These are phyloP conservation scores for Ceyx margarethae DNA, from an alignment of 2,113 vertebrate species.

Conservation along the genomic window DNA sequence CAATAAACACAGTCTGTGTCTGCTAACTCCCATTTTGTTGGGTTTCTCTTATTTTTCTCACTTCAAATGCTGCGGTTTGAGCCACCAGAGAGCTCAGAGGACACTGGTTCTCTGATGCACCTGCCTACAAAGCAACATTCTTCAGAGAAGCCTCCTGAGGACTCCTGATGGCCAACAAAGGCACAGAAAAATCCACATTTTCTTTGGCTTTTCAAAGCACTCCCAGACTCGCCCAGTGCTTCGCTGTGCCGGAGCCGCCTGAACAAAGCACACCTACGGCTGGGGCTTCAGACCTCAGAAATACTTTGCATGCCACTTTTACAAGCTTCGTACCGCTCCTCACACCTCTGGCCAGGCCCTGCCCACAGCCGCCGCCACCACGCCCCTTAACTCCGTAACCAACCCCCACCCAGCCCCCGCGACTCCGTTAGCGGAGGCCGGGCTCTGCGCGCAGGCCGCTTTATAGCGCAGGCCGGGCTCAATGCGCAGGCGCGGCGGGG, in stretches of 20 bases:
- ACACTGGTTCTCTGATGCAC: not conserved
- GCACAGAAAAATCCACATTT: not conserved
- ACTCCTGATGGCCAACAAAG: fast-evolving
- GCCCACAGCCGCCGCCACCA: too few relatives aligned
- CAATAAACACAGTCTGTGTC: fast-evolving
- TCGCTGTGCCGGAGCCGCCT: fast-evolving
- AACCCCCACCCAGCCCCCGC: too few relatives aligned
- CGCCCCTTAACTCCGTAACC: too few relatives aligned
- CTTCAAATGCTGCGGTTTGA: not conserved
- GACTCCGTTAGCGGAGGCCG: not conserved
- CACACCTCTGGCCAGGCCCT: not conserved
- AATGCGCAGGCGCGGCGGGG: not conserved
- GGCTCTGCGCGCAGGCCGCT: not conserved
- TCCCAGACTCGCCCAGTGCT: too few relatives aligned
- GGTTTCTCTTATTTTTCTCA: not conserved
- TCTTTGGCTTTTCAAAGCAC: not conserved
- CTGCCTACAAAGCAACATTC: not conserved
- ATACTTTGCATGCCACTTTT: fast-evolving
- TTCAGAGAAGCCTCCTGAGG: not conserved
- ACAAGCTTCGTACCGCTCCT: fast-evolving
- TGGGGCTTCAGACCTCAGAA: fast-evolving
- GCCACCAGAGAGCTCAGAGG: not conserved
- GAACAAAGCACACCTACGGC: not conserved
- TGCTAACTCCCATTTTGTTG: not conserved
- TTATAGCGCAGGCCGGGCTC: fast-evolving